phyloP scores from a whole-genome alignment of 2,888 invertebrate species.

The Erebia epiphron region DNA sequence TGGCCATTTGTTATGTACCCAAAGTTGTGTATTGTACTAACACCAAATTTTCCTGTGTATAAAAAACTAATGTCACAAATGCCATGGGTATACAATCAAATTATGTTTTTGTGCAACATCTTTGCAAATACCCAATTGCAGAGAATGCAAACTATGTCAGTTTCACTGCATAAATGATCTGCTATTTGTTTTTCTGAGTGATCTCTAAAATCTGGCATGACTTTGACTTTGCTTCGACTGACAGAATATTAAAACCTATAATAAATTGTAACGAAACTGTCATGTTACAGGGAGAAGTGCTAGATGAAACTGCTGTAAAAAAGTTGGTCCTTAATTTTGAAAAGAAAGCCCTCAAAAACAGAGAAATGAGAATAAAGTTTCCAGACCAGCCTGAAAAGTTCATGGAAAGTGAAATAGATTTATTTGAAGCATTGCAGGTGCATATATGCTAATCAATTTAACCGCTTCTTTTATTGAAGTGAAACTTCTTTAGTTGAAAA shows the following conservation, averaged over 20 bases:
- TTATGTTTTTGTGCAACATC: too few species aligned
- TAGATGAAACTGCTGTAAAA: constrained; percentile 95
- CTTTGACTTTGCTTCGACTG: neutral
- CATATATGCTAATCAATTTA: neutral
- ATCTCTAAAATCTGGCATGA: too few species aligned
- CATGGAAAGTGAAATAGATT: constrained; percentile 98
- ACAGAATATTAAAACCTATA: neutral
- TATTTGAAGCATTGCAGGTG: constrained; percentile 93
- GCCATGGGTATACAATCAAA: too few species aligned
- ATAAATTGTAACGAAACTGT: neutral
- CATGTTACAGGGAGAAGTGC: constrained; percentile 86
- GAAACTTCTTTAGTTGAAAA: too few species aligned
- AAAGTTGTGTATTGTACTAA: too few species aligned
- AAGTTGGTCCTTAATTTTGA: constrained; percentile 96
- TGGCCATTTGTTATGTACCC: too few species aligned
- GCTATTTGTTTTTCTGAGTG: too few species aligned
- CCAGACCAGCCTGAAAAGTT: constrained; percentile 98
- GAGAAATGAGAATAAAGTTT: constrained; percentile 99
- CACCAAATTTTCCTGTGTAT: too few species aligned
- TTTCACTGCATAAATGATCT: too few species aligned
- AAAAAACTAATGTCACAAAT: too few species aligned
- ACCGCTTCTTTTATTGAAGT: neutral
- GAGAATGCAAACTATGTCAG: neutral
- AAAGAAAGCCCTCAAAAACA: constrained; percentile 95
- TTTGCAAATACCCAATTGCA: too few species aligned